These are phyloP conservation scores for Pseudolaguvia tuberculata DNA, from an alignment of 2,113 vertebrate genomes.

Conservation along the genomic window DNA sequence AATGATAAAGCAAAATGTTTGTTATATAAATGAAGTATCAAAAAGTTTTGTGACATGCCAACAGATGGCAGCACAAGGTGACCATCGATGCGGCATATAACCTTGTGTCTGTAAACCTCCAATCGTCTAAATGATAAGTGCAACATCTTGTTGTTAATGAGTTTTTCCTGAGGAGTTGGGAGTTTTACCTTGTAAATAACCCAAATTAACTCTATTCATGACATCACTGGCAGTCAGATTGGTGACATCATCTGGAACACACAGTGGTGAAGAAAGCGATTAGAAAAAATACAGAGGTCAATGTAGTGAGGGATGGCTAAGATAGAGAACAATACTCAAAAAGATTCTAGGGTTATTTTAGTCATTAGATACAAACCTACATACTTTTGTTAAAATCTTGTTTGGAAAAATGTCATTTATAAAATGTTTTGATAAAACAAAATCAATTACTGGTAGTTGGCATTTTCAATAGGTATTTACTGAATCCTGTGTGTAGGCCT, in stretches of 20 bases:
- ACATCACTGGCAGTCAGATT: slow-evolving; percentile 97
- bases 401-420: not conserved
- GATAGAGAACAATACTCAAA: not conserved
- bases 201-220: slow-evolving; percentile 98
- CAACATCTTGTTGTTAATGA: too few relatives aligned
- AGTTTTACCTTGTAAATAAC: slow-evolving; percentile 90
- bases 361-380: not conserved
- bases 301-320: not conserved
- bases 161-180: too few relatives aligned
- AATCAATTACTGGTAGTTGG: slow-evolving; percentile 12
- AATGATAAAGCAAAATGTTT: too few relatives aligned
- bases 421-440: slow-evolving; percentile 5
- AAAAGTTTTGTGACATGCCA: too few relatives aligned
- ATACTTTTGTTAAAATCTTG: not conserved
- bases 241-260: slow-evolving; percentile 81
- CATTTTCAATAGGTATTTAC: slow-evolving; percentile 58
- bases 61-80: too few relatives aligned
- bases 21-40: too few relatives aligned
- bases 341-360: not conserved
- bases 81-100: too few relatives aligned
- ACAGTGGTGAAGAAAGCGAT: slow-evolving; percentile 55
- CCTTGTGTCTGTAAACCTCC: too few relatives aligned
- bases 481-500: slow-evolving; percentile 86
- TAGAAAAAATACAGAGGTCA: not conserved
- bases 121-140: too few relatives aligned